Base-by-base conservation (phyloP, 2,113 vertebrate species). In the Podarcis cretensis region DNA sequence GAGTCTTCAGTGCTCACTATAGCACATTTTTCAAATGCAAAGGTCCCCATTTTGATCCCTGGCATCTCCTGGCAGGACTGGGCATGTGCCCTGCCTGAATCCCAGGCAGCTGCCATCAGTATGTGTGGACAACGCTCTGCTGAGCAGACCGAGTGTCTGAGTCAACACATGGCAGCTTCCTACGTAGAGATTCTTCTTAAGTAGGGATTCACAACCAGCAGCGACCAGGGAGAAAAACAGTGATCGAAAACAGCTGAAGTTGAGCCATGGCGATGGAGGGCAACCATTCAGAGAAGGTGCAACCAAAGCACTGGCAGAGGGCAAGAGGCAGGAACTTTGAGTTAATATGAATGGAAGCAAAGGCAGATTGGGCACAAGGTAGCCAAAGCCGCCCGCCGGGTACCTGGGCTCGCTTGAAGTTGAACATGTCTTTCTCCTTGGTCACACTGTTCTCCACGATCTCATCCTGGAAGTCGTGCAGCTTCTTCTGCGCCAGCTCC, bases 381-480 rank as follows among this genome's bases (percentile, higher is more conserved):
- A 92, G 13, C 54, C 23, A 69, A 80, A 43, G 3, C 30, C 8
- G 30, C 0, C 12, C 6, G 6, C 10, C 43, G 10, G 9, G 7
- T 94, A 98, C 99, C 98, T 99, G 98, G 84, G 99, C 98, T 84
- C 98, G 97, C 92, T 98, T 98, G 59, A 98, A 98, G 84, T 99
- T 99, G 92, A 99, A 99, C 83, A 98, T 98, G 91, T 99, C 99
- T 89, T 99, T 99, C 93, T 99, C 98, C 90, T 98, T 97, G 74
- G 98, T 98, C 87, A 99, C 98, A 96, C 98, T 99, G 96, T 98
- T 99, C 94, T 99, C 98, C 6, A 99, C 95, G 0, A 99, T 98
- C 90, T 99, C 98, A 88, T 98, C 98, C 88, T 99, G 96, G 92
- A 99, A 98, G 82, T 98, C 96, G 69, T 95, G 97, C 27, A 99